These are phyloP conservation scores for Pomacea canaliculata DNA, from an alignment of 2,888 invertebrate genomes.

Conservation along the genomic window DNA sequence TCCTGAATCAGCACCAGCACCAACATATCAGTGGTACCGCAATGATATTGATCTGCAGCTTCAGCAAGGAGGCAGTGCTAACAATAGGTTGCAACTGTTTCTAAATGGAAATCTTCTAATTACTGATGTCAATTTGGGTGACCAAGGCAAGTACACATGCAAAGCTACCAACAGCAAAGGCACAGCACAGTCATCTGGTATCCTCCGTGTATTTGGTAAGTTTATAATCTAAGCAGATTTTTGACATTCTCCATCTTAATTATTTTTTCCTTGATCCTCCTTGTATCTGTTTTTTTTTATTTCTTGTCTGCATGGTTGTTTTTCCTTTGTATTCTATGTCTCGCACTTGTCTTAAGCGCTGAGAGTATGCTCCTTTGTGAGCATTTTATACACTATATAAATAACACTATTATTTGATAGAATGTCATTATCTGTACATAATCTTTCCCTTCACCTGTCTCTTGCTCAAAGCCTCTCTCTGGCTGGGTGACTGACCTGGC, in stretches of 20 bases:
- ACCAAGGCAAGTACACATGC: conserved; percentile 88
- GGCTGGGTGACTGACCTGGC: too few relatives aligned
- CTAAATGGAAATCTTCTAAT: conserved; percentile 76
- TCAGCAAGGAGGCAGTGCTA: conserved; percentile 29
- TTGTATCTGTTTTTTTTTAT: too few relatives aligned
- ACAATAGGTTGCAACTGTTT: conserved; percentile 74
- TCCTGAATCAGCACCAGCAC: conserved; percentile 89
- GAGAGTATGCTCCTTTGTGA: too few relatives aligned
- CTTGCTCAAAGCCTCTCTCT: too few relatives aligned
- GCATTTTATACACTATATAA: too few relatives aligned
- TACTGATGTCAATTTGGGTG: conserved; percentile 78
- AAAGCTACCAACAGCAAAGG: conserved; percentile 74
- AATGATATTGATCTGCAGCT: conserved; percentile 31
- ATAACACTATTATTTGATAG: too few relatives aligned
- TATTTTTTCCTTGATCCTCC: too few relatives aligned
- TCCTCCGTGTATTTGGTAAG: conserved; percentile 46
- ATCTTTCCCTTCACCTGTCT: too few relatives aligned
- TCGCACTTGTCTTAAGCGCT: too few relatives aligned
- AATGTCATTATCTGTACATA: too few relatives aligned
- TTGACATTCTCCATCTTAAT: background rate
- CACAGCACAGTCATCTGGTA: conserved; percentile 36
- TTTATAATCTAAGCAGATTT: background rate
- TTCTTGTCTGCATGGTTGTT: too few relatives aligned
- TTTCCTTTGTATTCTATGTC: too few relatives aligned
- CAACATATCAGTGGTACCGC: conserved; percentile 35